Evolutionary conservation across 2,113 vertebrate genomes (phyloP), one percentile per base, ranked within the genome.

Genomic region (Oncorhynchus tshawytscha): DNA sequence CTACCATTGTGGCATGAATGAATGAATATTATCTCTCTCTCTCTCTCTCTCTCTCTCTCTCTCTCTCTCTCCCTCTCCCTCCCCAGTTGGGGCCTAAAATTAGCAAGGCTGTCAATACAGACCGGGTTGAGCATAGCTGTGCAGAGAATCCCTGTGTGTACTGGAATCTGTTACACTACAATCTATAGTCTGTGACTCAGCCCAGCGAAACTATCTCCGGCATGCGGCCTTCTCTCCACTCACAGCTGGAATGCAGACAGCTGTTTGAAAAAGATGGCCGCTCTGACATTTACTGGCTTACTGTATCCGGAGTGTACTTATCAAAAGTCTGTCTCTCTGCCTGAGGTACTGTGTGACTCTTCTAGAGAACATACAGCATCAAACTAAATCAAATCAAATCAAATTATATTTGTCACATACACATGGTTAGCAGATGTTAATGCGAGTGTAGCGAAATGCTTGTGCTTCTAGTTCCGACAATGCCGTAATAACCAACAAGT

Each of bases 101-200:
- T 78, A 82, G 81, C 75, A 57, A 72, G 71, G 64, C 74, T 67
- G 70, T 72, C 81, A 76, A 68, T 67, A 67, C 39, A 72, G 70
- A 62, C 73, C 45, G 51, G 68, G 73, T 62, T 68, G 51, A 72
- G 72, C 77, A 75, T 76, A 72, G 76, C 80, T 82, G 76, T 67
- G 67, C 29, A 34, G 65, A n/a, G 59, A 7, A 22, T 31, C 15
- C 18, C 51, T n/a, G 16, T 9, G 70, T 20, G 70, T 13, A n/a
- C n/a, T 16, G 59, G 59, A 3, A 22, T 62, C 59, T 24, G 59
- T 62, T 62, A 62, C 59, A 24, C 1, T 8, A 45, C 9, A 2
- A 45, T 45, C 39, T 45, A 45, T 45, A 45, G 39, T 45, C 39
- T 45, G 39, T 45, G 39, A 45, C 39, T 11, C 54, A 20, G 15